Conservation (phyloP, 2,888 invertebrate genomes). For the Mystacides longicornis region DNA sequence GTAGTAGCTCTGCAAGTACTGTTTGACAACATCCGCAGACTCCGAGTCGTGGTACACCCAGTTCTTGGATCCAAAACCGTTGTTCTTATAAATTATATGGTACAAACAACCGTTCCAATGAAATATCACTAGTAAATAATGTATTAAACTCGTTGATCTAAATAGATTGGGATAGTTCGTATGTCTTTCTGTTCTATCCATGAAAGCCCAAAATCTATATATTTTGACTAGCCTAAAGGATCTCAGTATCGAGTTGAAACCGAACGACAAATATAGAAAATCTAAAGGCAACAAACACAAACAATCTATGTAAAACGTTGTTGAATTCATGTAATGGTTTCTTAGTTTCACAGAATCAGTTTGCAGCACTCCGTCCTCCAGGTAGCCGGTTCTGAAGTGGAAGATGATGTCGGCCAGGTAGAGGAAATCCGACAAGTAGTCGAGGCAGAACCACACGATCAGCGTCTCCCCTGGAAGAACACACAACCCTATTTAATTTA, state of each 20-base stretch:
- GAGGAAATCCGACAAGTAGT: conserved; percentile 93
- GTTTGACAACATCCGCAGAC: conserved; percentile 82
- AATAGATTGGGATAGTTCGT: conserved; percentile 98
- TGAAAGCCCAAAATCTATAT: conserved; percentile 97
- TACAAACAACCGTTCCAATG: conserved; percentile 99
- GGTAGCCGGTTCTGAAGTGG: conserved; percentile 94
- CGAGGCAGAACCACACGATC: conserved; percentile 93
- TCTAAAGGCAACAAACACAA: conserved; percentile 95
- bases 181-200: conserved; percentile 96
- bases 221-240: conserved; percentile 95
- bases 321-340: conserved; percentile 95
- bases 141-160: conserved; percentile 84
- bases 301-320: conserved; percentile 97
- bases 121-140: conserved; percentile 95
- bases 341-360: conserved; percentile 90
- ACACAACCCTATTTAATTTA: too few species aligned
- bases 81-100: conserved; percentile 93
- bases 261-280: conserved; percentile 96
- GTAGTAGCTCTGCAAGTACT: conserved; percentile 96
- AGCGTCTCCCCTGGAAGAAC: conserved; percentile 69
- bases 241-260: conserved; percentile 91
- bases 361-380: conserved; percentile 96
- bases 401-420: conserved; percentile 95
- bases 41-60: conserved; percentile 86
- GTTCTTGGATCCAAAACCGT: conserved; percentile 88